These are phyloP conservation scores for Escarpia spicata DNA, from an alignment of 2,888 invertebrate species.

Conservation along the genomic window DNA sequence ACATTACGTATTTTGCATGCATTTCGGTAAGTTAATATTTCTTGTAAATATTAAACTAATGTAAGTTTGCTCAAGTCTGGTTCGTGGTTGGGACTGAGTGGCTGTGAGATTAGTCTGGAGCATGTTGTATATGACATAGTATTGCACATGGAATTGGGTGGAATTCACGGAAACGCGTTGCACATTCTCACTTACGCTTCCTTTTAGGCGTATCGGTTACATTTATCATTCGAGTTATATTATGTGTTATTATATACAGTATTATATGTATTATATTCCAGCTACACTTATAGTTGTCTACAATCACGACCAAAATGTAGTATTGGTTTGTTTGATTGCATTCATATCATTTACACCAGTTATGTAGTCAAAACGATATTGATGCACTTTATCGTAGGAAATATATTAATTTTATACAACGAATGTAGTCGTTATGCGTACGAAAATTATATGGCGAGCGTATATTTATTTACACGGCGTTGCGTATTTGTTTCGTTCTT, in stretches of 20 bases:
- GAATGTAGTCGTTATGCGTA: background rate
- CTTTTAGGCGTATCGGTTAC: background rate
- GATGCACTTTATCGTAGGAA: background rate
- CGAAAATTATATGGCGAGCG: background rate
- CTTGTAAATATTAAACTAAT: background rate
- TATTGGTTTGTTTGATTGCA: background rate
- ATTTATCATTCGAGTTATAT: background rate
- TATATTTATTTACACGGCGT: background rate
- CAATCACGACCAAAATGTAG: background rate
- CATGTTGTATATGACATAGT: background rate
- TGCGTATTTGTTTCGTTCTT: background rate
- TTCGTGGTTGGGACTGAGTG: background rate
- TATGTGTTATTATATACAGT: background rate
- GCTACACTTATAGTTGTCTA: background rate
- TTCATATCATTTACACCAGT: background rate
- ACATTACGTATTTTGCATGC: background rate
- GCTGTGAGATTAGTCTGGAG: background rate
- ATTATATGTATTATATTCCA: background rate
- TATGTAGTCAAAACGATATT: background rate
- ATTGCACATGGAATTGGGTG: background rate
- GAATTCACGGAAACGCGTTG: background rate
- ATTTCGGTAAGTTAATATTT: background rate
- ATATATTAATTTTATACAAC: background rate
- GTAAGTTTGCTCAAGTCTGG: background rate
- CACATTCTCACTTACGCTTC: background rate